A percentile compares a stretch with the other conserved stretches of the same genome.
Evolutionary conservation across 2,888 invertebrate species (phyloP).

Genomic region (Piscicola geometra): DNA sequence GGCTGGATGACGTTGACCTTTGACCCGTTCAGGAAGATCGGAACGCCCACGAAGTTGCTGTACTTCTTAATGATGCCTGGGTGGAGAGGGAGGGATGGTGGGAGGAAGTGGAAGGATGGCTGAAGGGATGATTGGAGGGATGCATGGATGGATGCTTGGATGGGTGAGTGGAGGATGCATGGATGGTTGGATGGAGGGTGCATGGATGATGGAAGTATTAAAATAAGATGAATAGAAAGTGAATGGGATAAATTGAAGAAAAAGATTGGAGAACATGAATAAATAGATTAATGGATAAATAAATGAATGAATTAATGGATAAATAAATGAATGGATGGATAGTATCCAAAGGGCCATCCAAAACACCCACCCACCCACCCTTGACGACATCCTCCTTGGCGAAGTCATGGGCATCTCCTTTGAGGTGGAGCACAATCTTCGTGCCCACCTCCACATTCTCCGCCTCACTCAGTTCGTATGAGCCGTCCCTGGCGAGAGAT

Average conservation of each 20-base stretch:
- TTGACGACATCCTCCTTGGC: constrained; percentile 78
- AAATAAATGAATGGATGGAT: too few species aligned
- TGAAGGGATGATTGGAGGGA: too few species aligned
- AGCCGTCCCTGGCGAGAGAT: constrained; percentile 65
- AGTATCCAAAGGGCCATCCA: background rate
- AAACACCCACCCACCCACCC: constrained; percentile 56
- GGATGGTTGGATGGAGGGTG: too few species aligned
- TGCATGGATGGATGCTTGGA: too few species aligned
- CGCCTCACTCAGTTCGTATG: constrained; percentile 80
- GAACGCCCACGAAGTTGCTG: constrained; percentile 92
- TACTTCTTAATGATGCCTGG: constrained; percentile 84
- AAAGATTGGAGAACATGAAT: constrained; percentile 28
- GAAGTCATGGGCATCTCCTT: constrained; percentile 80
- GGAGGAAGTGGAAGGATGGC: too few species aligned
- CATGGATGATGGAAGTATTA: too few species aligned
- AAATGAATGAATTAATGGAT: too few species aligned
- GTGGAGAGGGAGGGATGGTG: constrained; percentile 43
- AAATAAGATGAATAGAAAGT: too few species aligned
- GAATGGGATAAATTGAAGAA: too few species aligned
- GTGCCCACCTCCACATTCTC: constrained; percentile 82
- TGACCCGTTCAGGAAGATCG: constrained; percentile 83
- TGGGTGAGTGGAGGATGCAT: too few species aligned
- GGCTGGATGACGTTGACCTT: constrained; percentile 83
- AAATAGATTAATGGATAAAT: too few species aligned
- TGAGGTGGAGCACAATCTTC: constrained; percentile 83